A percentile compares a stretch with the other conserved stretches of the same genome.
phyloP scores from a whole-genome alignment of 2,113 vertebrate genomes.

The Microtus ochrogaster region DNA sequence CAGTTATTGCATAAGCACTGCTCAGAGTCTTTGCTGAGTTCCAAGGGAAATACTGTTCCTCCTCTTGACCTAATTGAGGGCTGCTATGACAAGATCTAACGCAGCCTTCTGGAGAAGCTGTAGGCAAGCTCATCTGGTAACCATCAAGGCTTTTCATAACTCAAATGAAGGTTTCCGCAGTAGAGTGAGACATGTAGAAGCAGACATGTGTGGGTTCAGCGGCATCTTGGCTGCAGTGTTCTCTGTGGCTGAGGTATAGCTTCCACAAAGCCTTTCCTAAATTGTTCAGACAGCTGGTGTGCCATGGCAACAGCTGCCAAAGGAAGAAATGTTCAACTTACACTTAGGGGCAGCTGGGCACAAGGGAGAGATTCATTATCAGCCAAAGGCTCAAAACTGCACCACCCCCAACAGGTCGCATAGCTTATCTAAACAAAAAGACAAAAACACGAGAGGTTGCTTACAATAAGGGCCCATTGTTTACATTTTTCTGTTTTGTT shows the following conservation, averaged over 20 bases:
- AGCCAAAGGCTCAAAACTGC: background rate
- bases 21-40: background rate
- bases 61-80: background rate
- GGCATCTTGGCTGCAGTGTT: background rate
- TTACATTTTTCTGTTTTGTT: background rate
- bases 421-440: background rate
- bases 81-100: background rate
- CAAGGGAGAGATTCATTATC: background rate
- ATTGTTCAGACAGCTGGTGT: background rate
- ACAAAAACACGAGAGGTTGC: background rate
- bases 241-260: background rate
- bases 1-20: background rate
- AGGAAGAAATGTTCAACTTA: background rate
- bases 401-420: background rate
- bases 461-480: background rate
- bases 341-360: background rate
- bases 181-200: background rate
- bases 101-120: background rate
- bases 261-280: background rate
- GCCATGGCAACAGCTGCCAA: background rate
- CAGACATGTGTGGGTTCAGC: background rate
- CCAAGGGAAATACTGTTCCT: background rate
- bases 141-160: background rate
- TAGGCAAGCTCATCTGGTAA: background rate
- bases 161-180: background rate